Evolutionary conservation across 2,113 vertebrate genomes (phyloP), one percentile per base, ranked within the genome.

Genomic region (Zootoca vivipara): DNA sequence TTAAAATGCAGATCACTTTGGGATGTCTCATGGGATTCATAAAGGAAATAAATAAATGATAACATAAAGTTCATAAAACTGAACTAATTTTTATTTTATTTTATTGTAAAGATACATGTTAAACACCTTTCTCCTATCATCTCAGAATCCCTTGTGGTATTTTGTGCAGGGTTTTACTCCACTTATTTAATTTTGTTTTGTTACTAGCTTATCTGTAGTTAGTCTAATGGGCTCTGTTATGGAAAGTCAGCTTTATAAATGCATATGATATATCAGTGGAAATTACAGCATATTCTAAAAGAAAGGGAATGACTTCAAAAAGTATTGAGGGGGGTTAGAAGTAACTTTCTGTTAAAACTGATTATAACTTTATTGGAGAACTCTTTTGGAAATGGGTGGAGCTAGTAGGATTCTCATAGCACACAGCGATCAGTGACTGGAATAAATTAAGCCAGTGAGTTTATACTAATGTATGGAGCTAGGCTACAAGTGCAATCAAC

Each of bases 381-480:
- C 6, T 10, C 65, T 40, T 75, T 73, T 28, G 75, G 85, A 79
- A 86, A 12, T 22, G 74, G 70, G 26, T 75, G 81, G 75, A 26
- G 58, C 10, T 22, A 28, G 16, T 73, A 4, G 4, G 52, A 69
- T 86, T 15, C 28, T 89, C 46, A 20, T 90, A 65, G 46, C 22
- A 56, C 89, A 15, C 4, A 3, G 2, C 30, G 87, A 0, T 88
- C 46, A 1, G 2, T 38, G 81, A 5, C 78, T 78, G 73, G 65
- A 89, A n/a, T 79, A 52, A 72, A 72, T 70, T 78, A 79, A 89
- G 86, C 5, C 58, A 85, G 28, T 28, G 81, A 70, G 22, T 80
- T 46, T 81, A 20, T 78, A 91, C 72, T 85, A 81, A 35, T 58
- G 74, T 85, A 87, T 88, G 67, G 87, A 90, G 89, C 75, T 90